Base-by-base conservation (phyloP, 2,888 invertebrate species). In the Trissolcus brochymenae region DNA sequence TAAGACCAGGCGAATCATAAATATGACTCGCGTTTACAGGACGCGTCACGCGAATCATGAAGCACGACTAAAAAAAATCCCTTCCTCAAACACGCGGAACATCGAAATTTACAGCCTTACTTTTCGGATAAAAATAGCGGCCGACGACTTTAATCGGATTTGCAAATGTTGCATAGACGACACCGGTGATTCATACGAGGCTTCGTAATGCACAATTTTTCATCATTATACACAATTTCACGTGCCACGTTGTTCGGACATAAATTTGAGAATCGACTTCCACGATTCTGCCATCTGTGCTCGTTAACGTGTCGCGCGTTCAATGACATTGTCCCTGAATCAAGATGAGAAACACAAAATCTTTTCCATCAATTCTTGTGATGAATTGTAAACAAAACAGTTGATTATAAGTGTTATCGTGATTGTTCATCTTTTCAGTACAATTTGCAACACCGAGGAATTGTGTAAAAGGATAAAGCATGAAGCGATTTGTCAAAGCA, bases 1-100 rank as follows among this genome's bases (percentile, higher is more conserved):
- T 61, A 61, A 76, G 70, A 76, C 49, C 55, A 3, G 35, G 7
- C 16, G 60, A 25, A 70, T 67, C 76, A 64, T 78, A 79, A 79
- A 79, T 79, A 79, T 59, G 73, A 73, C 75, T 77, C 35, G 35
- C 79, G 72, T 80, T 78, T 78, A 71, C 61, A 78, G 65, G 60
- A 70, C 73, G 64, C 66, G 78, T 75, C 77, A 79, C 76, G 62
- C 73, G 75, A 79, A 84, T 83, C 82, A 82, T 83, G 83, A 85
- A 81, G 82, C 81, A 84, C 82, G 82, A 76, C 82, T 79, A 82
- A 87, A 88, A 87, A 87, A 87, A 87, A 88, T 87, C 88, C 84
- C 81, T 86, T 85, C 74, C 81, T 83, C 85, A 88, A 88, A 88
- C 83, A 86, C 79, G 78, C 79, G 80, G 74, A 81, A 83, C 79